Evolutionary conservation across 53 echinoderm and acorn worm species (phyloP), one percentile per base, ranked within the genome.

Genomic region (Astropecten irregularis): DNA sequence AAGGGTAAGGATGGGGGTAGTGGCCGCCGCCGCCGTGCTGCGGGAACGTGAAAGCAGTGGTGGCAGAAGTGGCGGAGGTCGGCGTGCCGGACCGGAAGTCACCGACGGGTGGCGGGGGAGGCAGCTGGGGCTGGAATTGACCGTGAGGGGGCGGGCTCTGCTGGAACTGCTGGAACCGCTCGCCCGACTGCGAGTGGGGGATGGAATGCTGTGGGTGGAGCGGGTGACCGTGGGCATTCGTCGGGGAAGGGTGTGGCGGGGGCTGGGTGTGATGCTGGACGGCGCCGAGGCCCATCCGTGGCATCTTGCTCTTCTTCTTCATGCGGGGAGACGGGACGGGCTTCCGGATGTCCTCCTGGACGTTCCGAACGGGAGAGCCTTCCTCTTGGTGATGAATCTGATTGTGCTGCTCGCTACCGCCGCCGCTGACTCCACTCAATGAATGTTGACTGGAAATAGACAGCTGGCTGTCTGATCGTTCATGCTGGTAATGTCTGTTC

Each of bases 251-350:
- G 84, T 74, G 83, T 32, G 63, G 82, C 9, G 58, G 79, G 20
- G 82, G 82, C 57, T 91, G 91, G 39, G 47, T 33, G 52, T 88
- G 86, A 21, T 88, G 91, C 77, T 87, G 89, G 44, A 89, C 89
- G 10, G 95, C 95, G 14, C 84, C 85, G 21, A 94, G 83, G 3
- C 95, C 95, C 95, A 95, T 95, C 54, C 91, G 86, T 2, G 95
- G 95, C 95, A 91, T 91, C 82, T 89, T 91, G 28, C 88, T 95
- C 81, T 95, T 91, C 68, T 87, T 88, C 68, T 95, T 95, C 55
- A 83, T 51, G 19, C 91, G 91, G 30, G 95, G 95, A 8, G 95
- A 95, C 55, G 95, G 91, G 57, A 87, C 84, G 40, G 89, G 89
- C 21, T 91, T 86, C 14, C 88, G 62, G 36, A 71, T 61, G 23